Evolutionary conservation across 2,797 vertebrate species (phyloP).

Genomic region (Bradypodion ventrale): DNA sequence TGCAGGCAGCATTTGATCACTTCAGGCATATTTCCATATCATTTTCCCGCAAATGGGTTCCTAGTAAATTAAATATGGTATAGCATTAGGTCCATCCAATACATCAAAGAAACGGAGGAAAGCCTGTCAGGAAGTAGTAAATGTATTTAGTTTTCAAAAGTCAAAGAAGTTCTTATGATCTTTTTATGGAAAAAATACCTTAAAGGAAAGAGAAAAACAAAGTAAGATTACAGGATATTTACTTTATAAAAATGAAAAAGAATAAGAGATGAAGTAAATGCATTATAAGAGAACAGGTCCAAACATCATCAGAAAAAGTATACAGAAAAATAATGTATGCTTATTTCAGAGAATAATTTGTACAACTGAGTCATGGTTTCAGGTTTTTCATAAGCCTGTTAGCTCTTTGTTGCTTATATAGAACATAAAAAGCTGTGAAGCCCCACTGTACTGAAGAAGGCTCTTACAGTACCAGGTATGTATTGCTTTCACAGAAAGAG

Average conservation of each 20-base stretch:
- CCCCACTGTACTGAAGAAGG: too few species aligned
- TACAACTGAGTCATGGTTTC: neutral
- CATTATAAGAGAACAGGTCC: neutral
- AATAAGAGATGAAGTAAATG: conserved; percentile 2
- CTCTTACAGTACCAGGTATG: neutral
- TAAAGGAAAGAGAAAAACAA: conserved; percentile 8
- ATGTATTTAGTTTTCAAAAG: conserved; percentile 36
- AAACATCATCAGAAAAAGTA: conserved; percentile 2
- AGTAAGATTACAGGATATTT: neutral
- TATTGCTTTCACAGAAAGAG: neutral
- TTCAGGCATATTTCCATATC: conserved; percentile 49
- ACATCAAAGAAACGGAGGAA: conserved; percentile 37
- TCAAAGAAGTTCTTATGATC: neutral
- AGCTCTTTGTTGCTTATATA: neutral
- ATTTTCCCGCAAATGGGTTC: conserved; percentile 19
- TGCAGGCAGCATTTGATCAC: conserved; percentile 50
- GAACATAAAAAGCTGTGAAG: neutral
- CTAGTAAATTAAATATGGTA: conserved; percentile 37
- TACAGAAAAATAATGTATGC: neutral
- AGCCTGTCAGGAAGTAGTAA: conserved; percentile 34
- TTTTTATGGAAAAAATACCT: conserved; percentile 13
- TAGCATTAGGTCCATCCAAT: neutral
- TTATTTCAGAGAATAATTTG: neutral
- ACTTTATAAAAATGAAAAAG: conserved; percentile 11
- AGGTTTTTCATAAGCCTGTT: neutral